Percentiles rank a stretch among this genome's conserved stretches.
Conservation (phyloP, 2,888 invertebrate species). For the Caenorhabditis panamensis region DNA sequence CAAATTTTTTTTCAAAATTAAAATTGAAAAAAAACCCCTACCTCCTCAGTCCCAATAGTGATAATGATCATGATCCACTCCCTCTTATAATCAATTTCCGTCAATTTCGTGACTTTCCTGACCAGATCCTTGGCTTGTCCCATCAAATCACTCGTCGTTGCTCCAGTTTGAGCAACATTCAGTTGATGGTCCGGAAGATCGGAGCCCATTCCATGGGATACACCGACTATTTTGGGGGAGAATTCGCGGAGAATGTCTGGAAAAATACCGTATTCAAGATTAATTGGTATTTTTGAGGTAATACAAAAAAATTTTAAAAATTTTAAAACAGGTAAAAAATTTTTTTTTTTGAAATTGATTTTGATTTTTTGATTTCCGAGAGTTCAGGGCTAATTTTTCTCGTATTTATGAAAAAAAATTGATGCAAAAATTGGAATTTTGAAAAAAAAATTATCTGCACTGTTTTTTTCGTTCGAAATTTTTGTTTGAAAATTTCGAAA, state of each 20-base stretch:
- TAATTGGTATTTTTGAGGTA: no score
- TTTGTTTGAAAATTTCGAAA: no score
- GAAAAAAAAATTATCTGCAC: no score
- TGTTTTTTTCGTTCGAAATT: no score
- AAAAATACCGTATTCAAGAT: constrained; percentile 1
- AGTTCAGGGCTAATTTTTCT: no score
- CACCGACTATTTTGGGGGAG: constrained; percentile 67
- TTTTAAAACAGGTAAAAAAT: no score
- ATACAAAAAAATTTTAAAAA: constrained; percentile 4
- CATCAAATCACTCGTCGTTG: constrained; percentile 72
- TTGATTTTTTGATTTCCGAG: no score
- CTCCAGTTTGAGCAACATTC: constrained; percentile 76
- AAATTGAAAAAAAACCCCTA: constrained; percentile 19
- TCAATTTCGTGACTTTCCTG: constrained; percentile 64
- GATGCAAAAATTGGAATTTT: no score
- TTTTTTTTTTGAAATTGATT: constrained; percentile 3
- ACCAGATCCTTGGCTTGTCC: constrained; percentile 77
- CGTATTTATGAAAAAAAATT: no score
- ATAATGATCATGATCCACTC: constrained; percentile 80
- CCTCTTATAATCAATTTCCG: constrained; percentile 72
- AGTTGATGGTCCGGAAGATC: constrained; percentile 77
- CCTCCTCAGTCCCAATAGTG: constrained; percentile 80
- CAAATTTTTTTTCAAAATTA: no score
- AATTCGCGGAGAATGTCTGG: constrained; percentile 79
- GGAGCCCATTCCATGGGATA: constrained; percentile 78